Base-by-base conservation (phyloP, 2,797 vertebrate genomes). In the Tamandua tetradactyla region DNA sequence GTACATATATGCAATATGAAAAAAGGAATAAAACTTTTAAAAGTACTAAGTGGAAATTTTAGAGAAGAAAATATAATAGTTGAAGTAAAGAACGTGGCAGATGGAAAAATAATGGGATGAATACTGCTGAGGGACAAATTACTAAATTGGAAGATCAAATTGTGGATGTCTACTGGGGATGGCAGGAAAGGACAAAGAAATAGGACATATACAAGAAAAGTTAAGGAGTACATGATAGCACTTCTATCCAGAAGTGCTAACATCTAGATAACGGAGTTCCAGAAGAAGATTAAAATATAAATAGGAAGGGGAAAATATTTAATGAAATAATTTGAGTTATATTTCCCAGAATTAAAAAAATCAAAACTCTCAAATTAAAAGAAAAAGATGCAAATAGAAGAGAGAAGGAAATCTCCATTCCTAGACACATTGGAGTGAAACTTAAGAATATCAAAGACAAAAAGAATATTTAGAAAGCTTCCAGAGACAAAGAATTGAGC, bases 311-410 rank as follows among this genome's bases (percentile, higher is more conserved):
- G 40, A 20, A 35, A 40, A 79, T 87, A 66, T 64, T 92, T 90
- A 61, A 81, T 78, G 25, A 85, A 92, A 57, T 78, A 23, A 75
- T 66, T 55, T 18, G 72, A 66, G 32, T 7, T 74, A n/a, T 49
- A 14, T 88, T 95, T 79, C 37, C 35, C 32, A 75, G 10, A 71
- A 52, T 71, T 91, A 18, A 93, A 95, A 84, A 91, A 88, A 74
- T 42, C 37, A 69, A 74, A 22, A 78, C 59, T 35, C 47, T 66
- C 37, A 61, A 44, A 71, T 79, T 52, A 66, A 94, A 92, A 92
- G 8, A 17, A 40, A 42, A 25, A 69, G 68, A 13, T 74, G 5
- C 4, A 82, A 85, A 69, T 32, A 76, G 3, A 4, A 71, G 7
- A 91, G 15, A 61, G 27, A 83, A 76, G 14, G 35, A 57, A 91